Evolutionary conservation across 2,113 vertebrate genomes (phyloP).

Genomic region (Grantiella picta): DNA sequence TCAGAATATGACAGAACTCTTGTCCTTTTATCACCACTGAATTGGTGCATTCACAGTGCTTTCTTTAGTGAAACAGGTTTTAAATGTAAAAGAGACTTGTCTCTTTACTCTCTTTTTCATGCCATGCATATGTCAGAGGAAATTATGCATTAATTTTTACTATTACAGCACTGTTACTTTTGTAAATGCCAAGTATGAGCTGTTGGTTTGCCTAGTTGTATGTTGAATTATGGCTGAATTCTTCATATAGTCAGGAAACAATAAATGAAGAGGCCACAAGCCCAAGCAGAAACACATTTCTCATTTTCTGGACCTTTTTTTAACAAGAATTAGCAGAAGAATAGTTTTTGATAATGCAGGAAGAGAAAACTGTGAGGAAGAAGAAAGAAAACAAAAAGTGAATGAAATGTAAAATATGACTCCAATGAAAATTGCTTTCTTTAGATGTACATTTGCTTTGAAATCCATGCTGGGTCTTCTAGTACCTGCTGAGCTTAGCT

Average conservation of each 20-base stretch:
- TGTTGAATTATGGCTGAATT: neutral
- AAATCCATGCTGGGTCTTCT: constrained; percentile 49
- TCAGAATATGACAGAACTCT: neutral
- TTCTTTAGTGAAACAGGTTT: neutral
- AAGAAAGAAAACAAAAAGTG: neutral
- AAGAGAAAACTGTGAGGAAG: neutral
- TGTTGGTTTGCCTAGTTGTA: neutral
- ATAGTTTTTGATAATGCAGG: neutral
- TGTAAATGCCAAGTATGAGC: neutral
- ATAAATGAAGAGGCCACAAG: neutral
- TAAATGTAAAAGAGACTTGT: neutral
- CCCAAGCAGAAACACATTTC: neutral
- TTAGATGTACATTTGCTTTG: constrained; percentile 49
- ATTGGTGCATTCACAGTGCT: neutral
- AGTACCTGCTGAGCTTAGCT: constrained; percentile 39
- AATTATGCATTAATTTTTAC: neutral
- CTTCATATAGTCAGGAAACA: neutral
- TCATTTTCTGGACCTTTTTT: neutral
- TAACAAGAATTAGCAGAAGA: neutral
- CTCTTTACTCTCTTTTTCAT: neutral
- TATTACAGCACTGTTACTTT: neutral
- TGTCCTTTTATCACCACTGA: neutral
- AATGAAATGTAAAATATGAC: neutral
- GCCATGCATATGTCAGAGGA: neutral
- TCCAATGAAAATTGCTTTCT: constrained; percentile 41